Base-by-base conservation (phyloP, 2,797 vertebrate species). In the Betta splendens region DNA sequence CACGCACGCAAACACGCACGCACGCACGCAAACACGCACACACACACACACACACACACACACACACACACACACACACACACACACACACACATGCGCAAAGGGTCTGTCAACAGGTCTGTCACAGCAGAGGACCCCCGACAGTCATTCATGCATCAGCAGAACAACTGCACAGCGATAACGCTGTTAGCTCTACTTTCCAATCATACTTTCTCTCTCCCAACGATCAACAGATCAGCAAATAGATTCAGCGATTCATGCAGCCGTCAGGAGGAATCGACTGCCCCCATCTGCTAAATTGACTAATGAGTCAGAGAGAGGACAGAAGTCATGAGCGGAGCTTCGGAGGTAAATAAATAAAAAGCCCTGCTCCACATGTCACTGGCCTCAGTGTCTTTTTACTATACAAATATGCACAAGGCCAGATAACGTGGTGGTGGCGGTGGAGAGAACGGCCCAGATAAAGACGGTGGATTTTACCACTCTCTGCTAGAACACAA, bases 121-220 rank as follows among this genome's bases (percentile, higher is more conserved):
- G 72, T 86, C 76, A 79, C 43, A 50, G 62, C 56, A 61, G 79
- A 85, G 62, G 64, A 74, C 29, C 60, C 42, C 64, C 57, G 85
- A 84, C 89, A 86, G 80, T 63, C 83, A 67, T 71, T 88, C 87
- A 79, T 84, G 86, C 84, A 80, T 55, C 70, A 69, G 28, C 37
- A 42, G 57, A 64, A 64, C 60, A 60, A 60, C 72, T 53, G 66
- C 70, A 58, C 63, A 35, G 58, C 67, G 16, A 68, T 80, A 84
- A 88, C 71, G 60, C 64, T 55, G 68, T 79, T 72, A 86, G 58
- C 61, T 39, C 45, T 54, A 64, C 52, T 60, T 55, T 72, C 39
- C 60, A 69, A 77, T 82, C 79, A 71, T 70, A 70, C 59, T 63
- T 48, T 28, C 40, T 45, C 32, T 28, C 31, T 36, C 60, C 23